These are phyloP conservation scores for Erynnis tages DNA, from an alignment of 2,888 invertebrate genomes.

Conservation along the genomic window DNA sequence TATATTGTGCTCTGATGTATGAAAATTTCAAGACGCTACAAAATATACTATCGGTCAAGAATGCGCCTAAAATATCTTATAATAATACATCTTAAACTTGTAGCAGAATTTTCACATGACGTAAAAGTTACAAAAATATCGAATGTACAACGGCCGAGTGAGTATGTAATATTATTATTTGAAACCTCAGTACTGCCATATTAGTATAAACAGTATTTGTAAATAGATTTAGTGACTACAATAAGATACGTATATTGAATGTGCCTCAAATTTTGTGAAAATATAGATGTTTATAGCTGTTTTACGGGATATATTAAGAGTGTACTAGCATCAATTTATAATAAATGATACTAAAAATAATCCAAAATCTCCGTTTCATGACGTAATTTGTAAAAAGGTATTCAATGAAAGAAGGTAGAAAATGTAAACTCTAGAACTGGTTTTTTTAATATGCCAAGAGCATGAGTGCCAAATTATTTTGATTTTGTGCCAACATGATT, in stretches of 20 bases:
- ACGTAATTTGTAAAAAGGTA: too few relatives aligned
- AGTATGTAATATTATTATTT: slow-evolving; percentile 44
- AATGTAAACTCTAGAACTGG: slow-evolving; percentile 6
- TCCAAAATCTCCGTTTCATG: too few relatives aligned
- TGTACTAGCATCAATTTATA: slow-evolving; percentile 41
- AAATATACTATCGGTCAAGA: not conserved
- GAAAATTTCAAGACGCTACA: slow-evolving; percentile 15
- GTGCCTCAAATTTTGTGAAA: slow-evolving; percentile 77
- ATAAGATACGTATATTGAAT: slow-evolving; percentile 71
- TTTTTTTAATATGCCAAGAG: slow-evolving; percentile 5
- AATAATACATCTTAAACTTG: not conserved
- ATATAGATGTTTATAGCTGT: slow-evolving; percentile 59
- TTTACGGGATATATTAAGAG: slow-evolving; percentile 52
- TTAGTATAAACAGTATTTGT: slow-evolving; percentile 63
- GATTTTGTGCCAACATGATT: slow-evolving; percentile 29
- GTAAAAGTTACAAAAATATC: slow-evolving; percentile 28
- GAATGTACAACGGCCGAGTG: slow-evolving; percentile 38
- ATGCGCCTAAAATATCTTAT: not conserved
- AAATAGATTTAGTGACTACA: slow-evolving; percentile 44
- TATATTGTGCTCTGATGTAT: slow-evolving; percentile 26
- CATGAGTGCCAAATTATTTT: slow-evolving; percentile 31
- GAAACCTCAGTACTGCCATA: slow-evolving; percentile 78
- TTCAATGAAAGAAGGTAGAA: too few relatives aligned
- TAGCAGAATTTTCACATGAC: slow-evolving; percentile 12
- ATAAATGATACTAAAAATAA: too few relatives aligned